Evolutionary conservation across 2,888 invertebrate genomes (phyloP), one percentile per base, ranked within the genome.

Genomic region (Nymphalis urticae): DNA sequence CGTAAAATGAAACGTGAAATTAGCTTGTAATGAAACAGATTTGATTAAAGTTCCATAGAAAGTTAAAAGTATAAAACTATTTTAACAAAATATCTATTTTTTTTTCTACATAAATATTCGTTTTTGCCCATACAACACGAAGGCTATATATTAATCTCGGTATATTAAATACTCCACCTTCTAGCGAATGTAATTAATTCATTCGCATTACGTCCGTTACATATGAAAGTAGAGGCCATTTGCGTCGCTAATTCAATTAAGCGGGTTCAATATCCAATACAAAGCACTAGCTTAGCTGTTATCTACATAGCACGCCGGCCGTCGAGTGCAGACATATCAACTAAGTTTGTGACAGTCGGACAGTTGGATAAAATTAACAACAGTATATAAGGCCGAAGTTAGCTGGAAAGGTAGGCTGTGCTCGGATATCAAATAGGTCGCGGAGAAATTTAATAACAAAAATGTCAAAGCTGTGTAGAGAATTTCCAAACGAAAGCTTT

Each of bases 291-390:
- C 53, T 53, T 5, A 53, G 27, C n/a, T 42, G 59, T 42, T 56
- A 56, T 54, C 54, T 54, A 21, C 36, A 48, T 32, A 48, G 48
- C 6, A 21, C 27, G 48, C 19, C 21, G 48, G 24, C 58, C 54
- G 51, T 66, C 61, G 48, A 54, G 54, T 42, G 21, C 66, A 66
- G 66, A 9, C 21, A 21, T 6, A 24, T 32, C 56, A 6, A n/a
- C 56, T 5, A 32, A 48, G 62, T 62, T 61, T 19, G 32, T 54
- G 61, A 62, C 61, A 66, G 66, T 66, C 51, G 10, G 62, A 66
- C 56, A 66, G 61, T 54, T 62, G 16, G 50, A 48, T 27, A n/a
- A 61, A 51, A 60, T 51, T 51, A 65, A 42, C 51, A 16, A 65
- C 50, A 8, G 50, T 59, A 24, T 50, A 51, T 13, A 42, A 42